Evolutionary conservation across 2,113 vertebrate genomes (phyloP), one percentile per base, ranked within the genome.

Genomic region (Ascaphus truei): DNA sequence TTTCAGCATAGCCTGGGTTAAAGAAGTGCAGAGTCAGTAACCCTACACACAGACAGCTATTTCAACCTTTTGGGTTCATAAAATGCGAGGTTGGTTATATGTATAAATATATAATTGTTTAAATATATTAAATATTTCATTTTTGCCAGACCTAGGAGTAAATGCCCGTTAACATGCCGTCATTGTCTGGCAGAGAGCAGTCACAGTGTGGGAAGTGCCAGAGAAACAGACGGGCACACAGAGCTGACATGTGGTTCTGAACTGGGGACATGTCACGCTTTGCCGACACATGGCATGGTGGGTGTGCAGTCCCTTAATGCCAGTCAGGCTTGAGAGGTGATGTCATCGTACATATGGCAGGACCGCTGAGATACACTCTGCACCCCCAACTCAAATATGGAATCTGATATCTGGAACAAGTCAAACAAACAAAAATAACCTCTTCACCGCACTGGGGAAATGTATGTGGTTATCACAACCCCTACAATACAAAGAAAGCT

Each of bases 261-360:
- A 12, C 55, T 59, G 22, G 41, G 15, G 37, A 34, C 65, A 53
- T 59, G 39, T 18, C 53, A 59, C 43, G 20, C 45, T 26, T 33
- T 5, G 25, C 22, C 15, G 7, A 16, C 41, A 45, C 4, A 18
- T 45, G 16, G 16, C 41, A 13, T 8, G 7, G 20, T 47, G 13
- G 41, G 12, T n/a, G n/a, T n/a, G n/a, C n/a, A n/a, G n/a, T 45
- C 23, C 26, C 22, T n/a, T 25, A n/a, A 30, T 45, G 18, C 50
- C 64, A 47, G 15, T 48, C 18, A 36, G 20, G 10, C 30, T 68
- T 13, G 6, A 37, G 43, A 59, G 41, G 31, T 68, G 66, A 68
- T 68, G 39, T 68, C 66, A 68, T 18, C 18, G 3, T 29, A 31
- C 61, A 63, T 63, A 63, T 63, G 61, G 45, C 61, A 26, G 29